Percentiles rank a stretch among this genome's conserved stretches.
phyloP scores from a whole-genome alignment of 2,113 vertebrate species.

The Sceloporus tristichus region DNA sequence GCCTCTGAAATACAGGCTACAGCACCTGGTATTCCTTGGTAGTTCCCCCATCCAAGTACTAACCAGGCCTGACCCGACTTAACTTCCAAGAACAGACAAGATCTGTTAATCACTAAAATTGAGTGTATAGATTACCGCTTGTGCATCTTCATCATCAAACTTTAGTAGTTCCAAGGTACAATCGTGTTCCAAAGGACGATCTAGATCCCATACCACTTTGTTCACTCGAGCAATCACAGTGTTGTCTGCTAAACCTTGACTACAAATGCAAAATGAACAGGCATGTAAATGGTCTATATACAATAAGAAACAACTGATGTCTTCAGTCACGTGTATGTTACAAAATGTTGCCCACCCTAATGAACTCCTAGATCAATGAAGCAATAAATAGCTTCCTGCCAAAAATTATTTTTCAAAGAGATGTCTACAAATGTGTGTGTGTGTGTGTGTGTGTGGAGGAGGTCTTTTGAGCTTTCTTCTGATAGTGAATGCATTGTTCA shows the following conservation, averaged over 20 bases:
- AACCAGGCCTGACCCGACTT: neutral
- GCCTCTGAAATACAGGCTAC: neutral
- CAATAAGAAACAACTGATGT: neutral
- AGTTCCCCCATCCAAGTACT: neutral
- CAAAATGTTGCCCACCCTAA: neutral
- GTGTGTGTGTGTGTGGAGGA: no score
- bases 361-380: neutral
- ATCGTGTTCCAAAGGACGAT: slow-evolving; percentile 91
- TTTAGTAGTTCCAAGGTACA: slow-evolving; percentile 94
- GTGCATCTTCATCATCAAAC: slow-evolving; percentile 97
- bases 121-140: slow-evolving; percentile 84
- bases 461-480: no score
- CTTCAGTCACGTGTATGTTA: neutral
- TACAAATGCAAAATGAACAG: slow-evolving; percentile 61
- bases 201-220: slow-evolving; percentile 92
- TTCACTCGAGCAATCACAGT: slow-evolving; percentile 95
- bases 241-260: slow-evolving; percentile 95
- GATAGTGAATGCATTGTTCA: neutral
- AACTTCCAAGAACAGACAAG: neutral
- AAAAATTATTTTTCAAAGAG: no score
- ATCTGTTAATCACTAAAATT: neutral
- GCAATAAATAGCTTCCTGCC: neutral
- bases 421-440: neutral
- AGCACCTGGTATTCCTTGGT: neutral
- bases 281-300: neutral